Conservation (phyloP, 2,113 vertebrate species). For the Tylochromis polylepis region DNA sequence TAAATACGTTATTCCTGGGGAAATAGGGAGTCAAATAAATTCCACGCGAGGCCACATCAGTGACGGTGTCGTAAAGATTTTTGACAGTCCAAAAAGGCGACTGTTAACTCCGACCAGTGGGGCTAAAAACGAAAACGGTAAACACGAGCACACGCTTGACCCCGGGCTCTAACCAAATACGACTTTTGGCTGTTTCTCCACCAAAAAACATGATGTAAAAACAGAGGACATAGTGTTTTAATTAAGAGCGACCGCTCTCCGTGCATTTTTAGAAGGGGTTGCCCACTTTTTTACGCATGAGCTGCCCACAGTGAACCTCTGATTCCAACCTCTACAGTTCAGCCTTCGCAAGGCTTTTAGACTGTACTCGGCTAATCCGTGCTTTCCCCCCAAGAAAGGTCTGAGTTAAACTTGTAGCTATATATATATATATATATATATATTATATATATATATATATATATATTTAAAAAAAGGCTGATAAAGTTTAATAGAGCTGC, state of each 20-base stretch:
- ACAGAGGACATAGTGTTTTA: slow-evolving; percentile 70
- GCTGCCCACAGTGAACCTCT: slow-evolving; percentile 24
- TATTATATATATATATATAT: not conserved
- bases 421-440: not conserved
- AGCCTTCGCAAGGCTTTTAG: not conserved
- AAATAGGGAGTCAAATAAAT: slow-evolving; percentile 75
- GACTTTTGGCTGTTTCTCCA: slow-evolving; percentile 44
- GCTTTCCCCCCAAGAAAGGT: not conserved
- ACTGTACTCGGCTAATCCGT: not conserved
- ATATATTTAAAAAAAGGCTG: not conserved
- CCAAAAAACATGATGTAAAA: slow-evolving; percentile 38
- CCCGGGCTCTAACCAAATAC: slow-evolving; percentile 52
- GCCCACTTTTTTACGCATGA: slow-evolving; percentile 39
- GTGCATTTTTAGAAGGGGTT: slow-evolving; percentile 33
- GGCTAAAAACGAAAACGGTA: slow-evolving; percentile 58
- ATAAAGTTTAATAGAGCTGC: not conserved
- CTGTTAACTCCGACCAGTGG: slow-evolving; percentile 49
- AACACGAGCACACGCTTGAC: slow-evolving; percentile 57
- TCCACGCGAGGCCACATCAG: slow-evolving; percentile 66
- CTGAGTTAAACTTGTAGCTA: not conserved
- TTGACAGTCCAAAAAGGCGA: slow-evolving; percentile 62
- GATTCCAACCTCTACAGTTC: not conserved
- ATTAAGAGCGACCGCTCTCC: slow-evolving; percentile 50
- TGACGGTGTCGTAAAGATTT: slow-evolving; percentile 59
- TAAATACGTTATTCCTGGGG: slow-evolving; percentile 69